Evolutionary conservation across 2,888 invertebrate genomes (phyloP), one percentile per base, ranked within the genome.

Genomic region (Teleiodes luculella): DNA sequence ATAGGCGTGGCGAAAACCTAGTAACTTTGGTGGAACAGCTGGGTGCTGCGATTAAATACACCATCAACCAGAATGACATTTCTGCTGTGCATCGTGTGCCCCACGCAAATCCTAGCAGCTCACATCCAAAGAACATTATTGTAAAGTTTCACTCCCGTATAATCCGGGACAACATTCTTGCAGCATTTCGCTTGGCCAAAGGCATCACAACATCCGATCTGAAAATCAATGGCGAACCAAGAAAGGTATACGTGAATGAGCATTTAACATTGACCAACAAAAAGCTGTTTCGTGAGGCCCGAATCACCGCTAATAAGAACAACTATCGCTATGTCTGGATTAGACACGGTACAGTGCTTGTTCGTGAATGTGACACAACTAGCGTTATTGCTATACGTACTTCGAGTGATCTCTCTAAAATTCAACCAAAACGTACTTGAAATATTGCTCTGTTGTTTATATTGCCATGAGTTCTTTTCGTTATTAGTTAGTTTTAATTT

Each of bases 261-360:
- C 59, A 60, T 24, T 45, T 60, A 6, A 59, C 59, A 6, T 37
- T 59, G n/a, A 14, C 31, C 14, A 57, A 60, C 10, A 60, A 60
- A 20, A 35, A 33, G 8, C 43, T 60, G 14, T 57, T 57, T 57
- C 57, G 56, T 7, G 49, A 52, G 31, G n/a, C 47, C 7, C 52
- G 57, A 3, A 51, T 49, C n/a, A n/a, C 13, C 0, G 59, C 57
- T 3, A 56, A 28, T 7, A 18, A 35, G 30, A 28, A 47, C 18
- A 14, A 30, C 6, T 56, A 52, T 20, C 53, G 37, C 18, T 60
- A 53, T 20, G 52, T 57, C 0, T 60, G 60, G 60, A 13, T 56
- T 14, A 56, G 56, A 33, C 54, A 58, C 31, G 57, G 43, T 2
- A 57, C 53, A 11, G 53, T 57, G 13, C 46, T 58, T 5, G 48